Evolutionary conservation across 2,797 vertebrate species (phyloP), one percentile per base, ranked within the genome.

Genomic region (Capromys pilorides): DNA sequence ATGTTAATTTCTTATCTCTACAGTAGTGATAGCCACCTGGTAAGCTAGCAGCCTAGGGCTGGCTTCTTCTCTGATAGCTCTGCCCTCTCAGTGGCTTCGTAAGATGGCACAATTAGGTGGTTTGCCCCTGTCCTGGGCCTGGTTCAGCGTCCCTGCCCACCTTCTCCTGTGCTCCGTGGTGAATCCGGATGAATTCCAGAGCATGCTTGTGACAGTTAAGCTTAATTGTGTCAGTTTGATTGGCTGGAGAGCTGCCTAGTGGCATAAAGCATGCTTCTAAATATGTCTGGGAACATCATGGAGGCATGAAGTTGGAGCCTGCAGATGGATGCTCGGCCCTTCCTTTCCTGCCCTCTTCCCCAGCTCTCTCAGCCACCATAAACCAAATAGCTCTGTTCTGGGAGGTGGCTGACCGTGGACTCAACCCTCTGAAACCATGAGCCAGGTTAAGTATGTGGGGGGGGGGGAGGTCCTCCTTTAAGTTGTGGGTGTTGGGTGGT

Each of bases 151-250:
- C 61, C n/a, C 36, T 31, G 31, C 31, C 41, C 8, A 54, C 36
- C 41, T 81, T 78, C 62, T 92, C 57, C 89, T 49, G 22, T n/a
- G n/a, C 66, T 2, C 54, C 33, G 39, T 67, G 45, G 49, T 49
- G 77, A 90, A 36, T 90, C 78, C 66, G 67, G 59, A n/a, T 73
- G 41, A 59, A 86, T 82, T 90, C 49, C 14, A 67, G 79, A 82
- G 82, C 7, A 4, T 2, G 13, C 73, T 28, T 45, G 45, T 75
- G 41, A 45, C 28, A 13, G 12, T 45, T 75, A 41, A 75, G 28
- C 39, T 75, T 45, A 16, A 45, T 7, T 45, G 22, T 16, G 41
- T 45, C 71, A 45, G 13, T 13, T 13, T 75, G 22, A 45, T 28
- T 75, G 39, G 5, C 71, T 75, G 26, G 24, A 39, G 69, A 73